Base-by-base conservation (phyloP, 2,888 invertebrate species). In the Lymantria dispar region DNA sequence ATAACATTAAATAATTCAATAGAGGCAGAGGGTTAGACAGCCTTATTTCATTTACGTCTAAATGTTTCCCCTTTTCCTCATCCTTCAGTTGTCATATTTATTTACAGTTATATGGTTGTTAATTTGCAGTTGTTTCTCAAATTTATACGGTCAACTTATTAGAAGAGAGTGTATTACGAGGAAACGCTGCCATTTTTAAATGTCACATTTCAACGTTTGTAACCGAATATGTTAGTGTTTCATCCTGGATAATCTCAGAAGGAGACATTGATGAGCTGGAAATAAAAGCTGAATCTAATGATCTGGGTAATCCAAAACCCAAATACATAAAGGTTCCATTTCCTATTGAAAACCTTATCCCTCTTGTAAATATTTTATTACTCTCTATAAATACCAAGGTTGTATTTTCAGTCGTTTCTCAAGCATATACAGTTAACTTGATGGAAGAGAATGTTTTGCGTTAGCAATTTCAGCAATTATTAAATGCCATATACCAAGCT, bases 161-260 rank as follows among this genome's bases (percentile, higher is more conserved):
- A 95, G 97, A 97, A 85, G 97, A 97, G 87, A 96, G 97, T 87
- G 96, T 97, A 59, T 93, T 97, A 74, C 94, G 95, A 77, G 97
- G 97, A 76, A 98, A 98, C 87, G 95, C 97, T 67, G 97, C 95
- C 70, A 95, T 97, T 85, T 93, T 97, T 77, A 97, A 97, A 94
- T 97, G 97, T 92, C 96, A 97, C 92, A 97, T 97, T 85, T 97
- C 97, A 70, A 96, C 96, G 85, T 97, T 97, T 90, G 97, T 97
- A 70, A 96, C 96, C 76, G 97, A 97, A 92, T 97, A 96, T 90
- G 97, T 97, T 76, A 94, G 93, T 82, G 96, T 97, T 66, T 94
- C 95, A 67, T 95, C 96, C 76, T 97, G 97, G 97, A 93, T 96
- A 79, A 95, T 96, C 86, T 95, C 96, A 78, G 95, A 95, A 83